Conservation (phyloP, 2,113 vertebrate genomes). For the Ictalurus punctatus region DNA sequence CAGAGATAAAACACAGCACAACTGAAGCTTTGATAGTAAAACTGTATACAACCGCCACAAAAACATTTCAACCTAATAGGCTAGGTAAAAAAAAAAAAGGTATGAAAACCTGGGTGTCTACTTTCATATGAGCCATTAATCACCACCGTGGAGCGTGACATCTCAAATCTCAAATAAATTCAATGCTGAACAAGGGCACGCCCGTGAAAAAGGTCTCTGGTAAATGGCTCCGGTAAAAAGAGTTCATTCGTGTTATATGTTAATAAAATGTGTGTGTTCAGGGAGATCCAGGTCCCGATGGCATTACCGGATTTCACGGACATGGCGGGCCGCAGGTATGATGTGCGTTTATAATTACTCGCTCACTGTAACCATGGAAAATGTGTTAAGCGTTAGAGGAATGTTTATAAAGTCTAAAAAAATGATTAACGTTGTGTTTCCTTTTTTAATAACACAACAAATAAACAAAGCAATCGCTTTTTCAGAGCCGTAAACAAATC, state of each 20-base stretch:
- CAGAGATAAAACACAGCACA: background rate
- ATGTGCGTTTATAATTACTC: background rate
- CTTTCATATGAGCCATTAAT: no score
- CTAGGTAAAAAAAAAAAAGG: no score
- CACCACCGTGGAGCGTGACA: no score
- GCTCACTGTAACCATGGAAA: background rate
- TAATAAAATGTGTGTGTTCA: slow-evolving; percentile 42
- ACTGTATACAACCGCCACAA: no score
- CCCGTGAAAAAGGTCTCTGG: no score
- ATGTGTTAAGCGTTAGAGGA: background rate
- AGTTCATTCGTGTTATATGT: no score
- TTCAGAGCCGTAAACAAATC: no score
- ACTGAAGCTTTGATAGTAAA: background rate
- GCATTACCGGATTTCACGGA: slow-evolving; percentile 62
- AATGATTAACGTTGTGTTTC: background rate
- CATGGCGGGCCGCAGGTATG: slow-evolving; percentile 72
- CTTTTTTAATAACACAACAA: background rate
- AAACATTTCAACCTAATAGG: no score
- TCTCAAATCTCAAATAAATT: no score
- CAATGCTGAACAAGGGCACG: no score
- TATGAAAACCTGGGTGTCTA: background rate
- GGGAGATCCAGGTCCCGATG: slow-evolving; percentile 69
- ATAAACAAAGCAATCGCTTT: no score
- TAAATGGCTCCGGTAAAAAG: no score
- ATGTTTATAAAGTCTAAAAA: background rate